phyloP scores from a whole-genome alignment of 1,140 invertebrate species.

The Cyrtorhinus lividipennis region DNA sequence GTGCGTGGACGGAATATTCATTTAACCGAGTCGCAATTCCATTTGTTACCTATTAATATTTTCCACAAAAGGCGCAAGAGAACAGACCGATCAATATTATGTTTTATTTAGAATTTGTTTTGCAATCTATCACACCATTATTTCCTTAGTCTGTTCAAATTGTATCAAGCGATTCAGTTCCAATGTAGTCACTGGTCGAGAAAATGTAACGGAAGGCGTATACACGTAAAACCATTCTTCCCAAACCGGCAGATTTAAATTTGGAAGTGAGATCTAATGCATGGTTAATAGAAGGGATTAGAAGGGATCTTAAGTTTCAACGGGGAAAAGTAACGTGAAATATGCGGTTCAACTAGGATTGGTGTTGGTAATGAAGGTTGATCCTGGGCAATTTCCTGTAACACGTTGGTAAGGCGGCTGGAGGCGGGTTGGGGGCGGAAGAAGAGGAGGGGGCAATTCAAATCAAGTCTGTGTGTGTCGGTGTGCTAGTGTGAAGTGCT shows the following conservation, averaged over 20 bases:
- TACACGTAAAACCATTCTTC: too few relatives aligned
- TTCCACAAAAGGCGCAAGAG: too few relatives aligned
- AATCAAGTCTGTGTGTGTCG: constrained; percentile 3
- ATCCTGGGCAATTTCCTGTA: constrained; percentile 16
- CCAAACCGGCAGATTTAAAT: not conserved
- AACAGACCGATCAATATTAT: too few relatives aligned
- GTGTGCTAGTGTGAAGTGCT: not conserved
- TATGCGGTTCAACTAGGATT: constrained; percentile 6
- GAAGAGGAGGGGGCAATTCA: constrained; percentile 7
- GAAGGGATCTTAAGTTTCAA: constrained; percentile 1
- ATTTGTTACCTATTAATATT: not conserved
- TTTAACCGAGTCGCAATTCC: not conserved
- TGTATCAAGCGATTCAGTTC: too few relatives aligned
- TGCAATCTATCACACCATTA: too few relatives aligned
- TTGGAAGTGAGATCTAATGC: not conserved
- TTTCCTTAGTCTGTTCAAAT: too few relatives aligned
- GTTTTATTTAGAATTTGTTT: too few relatives aligned
- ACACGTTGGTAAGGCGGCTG: not conserved
- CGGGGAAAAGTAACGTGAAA: constrained; percentile 10
- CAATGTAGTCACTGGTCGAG: too few relatives aligned
- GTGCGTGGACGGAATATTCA: not conserved
- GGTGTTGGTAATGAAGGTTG: constrained; percentile 15
- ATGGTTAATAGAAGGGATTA: not conserved
- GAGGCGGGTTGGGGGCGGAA: not conserved
- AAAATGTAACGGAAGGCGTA: too few relatives aligned